Evolutionary conservation across 2,113 vertebrate genomes (phyloP), one percentile per base, ranked within the genome.

Genomic region (Dromas ardeola): DNA sequence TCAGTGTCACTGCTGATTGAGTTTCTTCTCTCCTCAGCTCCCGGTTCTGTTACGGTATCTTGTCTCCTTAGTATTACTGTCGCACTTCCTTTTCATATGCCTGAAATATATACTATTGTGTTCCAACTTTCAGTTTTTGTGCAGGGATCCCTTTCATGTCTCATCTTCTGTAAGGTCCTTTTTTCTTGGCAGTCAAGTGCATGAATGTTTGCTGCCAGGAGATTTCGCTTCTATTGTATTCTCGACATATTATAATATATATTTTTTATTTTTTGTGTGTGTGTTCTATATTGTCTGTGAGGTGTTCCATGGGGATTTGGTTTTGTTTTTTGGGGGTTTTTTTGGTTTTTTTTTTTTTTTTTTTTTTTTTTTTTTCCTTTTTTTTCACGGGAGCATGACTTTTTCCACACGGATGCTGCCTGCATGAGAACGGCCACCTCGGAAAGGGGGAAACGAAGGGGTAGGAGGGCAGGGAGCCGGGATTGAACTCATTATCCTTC

Each of bases 91-190:
- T 97, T 98, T 98, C 97, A 98, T 97, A 96, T 92, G 97, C 97
- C 97, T 98, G 98, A 98, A 98, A 98, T 97, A 97, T 91, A 98
- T 88, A 97, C 98, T 70, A 98, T 98, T 98, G 98, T 98, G 96
- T 85, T 98, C 96, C 13, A 87, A 98, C 98, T 98, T 98, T 97
- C 92, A 94, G 93, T 32, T 96, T 98, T 98, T 97, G 96, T 98
- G 95, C 94, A 91, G 93, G 97, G 96, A 97, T 98, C 88, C 92
- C 97, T 98, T 98, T 98, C 98, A 98, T 97, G 96, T 98, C 95
- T 97, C 88, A 7, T 97, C 97, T 98, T 98, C 97, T 95, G 95
- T 94, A 97, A 97, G 97, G 97, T 95, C 97, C 97, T 97, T 98
- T 98, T 97, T 98, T 66, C 98, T 98, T 98, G 97, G 98, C 98